phyloP scores from a whole-genome alignment of 1,140 invertebrate species.

The Bombus confusus region DNA sequence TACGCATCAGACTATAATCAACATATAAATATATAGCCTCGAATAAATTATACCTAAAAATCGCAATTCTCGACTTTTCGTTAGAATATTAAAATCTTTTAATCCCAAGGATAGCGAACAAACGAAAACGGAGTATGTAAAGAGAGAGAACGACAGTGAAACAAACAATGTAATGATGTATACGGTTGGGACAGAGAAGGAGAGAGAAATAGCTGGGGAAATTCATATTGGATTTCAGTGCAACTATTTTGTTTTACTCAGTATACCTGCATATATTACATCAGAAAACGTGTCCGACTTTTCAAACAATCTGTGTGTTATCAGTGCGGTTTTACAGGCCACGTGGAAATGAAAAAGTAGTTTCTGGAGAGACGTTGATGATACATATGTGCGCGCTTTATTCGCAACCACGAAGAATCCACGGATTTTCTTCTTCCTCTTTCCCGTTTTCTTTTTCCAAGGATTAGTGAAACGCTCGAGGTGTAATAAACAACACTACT shows the following conservation, averaged over 20 bases:
- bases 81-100: neutral
- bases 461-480: constrained; percentile 30
- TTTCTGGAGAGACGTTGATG: neutral
- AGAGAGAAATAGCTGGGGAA: constrained; percentile 48
- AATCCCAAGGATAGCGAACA: neutral
- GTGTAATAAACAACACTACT: constrained; percentile 33
- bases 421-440: neutral
- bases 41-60: neutral
- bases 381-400: neutral
- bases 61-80: neutral
- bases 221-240: constrained; percentile 76
- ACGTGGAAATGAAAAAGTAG: neutral
- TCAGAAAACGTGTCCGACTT: constrained; percentile 64
- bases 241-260: constrained; percentile 73
- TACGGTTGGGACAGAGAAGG: neutral
- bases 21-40: neutral
- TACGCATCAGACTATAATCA: neutral
- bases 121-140: neutral
- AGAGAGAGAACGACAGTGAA: neutral
- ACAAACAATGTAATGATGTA: too few species aligned
- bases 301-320: constrained; percentile 72
- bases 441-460: neutral
- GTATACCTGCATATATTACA: constrained; percentile 71
- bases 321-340: constrained; percentile 64
- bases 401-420: neutral